A percentile compares a stretch with the other conserved stretches of the same genome.
Conservation (phyloP, 1,140 invertebrate genomes). For the Halictus rubicundus region DNA sequence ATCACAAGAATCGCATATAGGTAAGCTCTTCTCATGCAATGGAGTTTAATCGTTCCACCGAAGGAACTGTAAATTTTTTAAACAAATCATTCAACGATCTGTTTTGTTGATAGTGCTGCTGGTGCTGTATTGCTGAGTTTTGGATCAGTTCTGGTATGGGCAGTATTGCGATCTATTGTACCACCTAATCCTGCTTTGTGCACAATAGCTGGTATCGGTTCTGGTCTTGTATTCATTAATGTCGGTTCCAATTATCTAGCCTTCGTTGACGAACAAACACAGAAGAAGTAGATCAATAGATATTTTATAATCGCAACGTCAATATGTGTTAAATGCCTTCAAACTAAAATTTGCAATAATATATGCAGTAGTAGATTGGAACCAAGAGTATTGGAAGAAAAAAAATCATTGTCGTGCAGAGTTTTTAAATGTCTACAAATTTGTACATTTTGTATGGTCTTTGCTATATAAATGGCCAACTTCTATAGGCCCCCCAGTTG, state of each 20-base stretch:
- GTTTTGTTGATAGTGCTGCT: conserved; percentile 80
- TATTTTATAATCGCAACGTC: not conserved
- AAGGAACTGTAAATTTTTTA: not conserved
- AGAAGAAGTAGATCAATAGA: conserved; percentile 50
- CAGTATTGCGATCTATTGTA: conserved; percentile 84
- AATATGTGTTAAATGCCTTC: conserved; percentile 21
- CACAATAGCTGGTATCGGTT: conserved; percentile 83
- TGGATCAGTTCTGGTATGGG: conserved; percentile 87
- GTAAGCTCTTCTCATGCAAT: conserved; percentile 71
- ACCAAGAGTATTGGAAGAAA: not conserved
- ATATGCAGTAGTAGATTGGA: conserved; percentile 18
- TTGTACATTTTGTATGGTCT: conserved; percentile 35
- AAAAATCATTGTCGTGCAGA: conserved; percentile 7
- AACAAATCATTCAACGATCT: not conserved
- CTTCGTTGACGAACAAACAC: conserved; percentile 75
- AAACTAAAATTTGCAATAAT: conserved; percentile 33
- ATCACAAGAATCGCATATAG: conserved; percentile 80
- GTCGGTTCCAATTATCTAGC: conserved; percentile 83
- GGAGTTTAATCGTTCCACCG: not conserved
- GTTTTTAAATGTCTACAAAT: conserved; percentile 33
- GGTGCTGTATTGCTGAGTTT: conserved; percentile 86
- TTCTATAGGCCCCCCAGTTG: not conserved
- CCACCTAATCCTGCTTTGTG: conserved; percentile 83
- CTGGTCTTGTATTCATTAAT: conserved; percentile 82
- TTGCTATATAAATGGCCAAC: not conserved